A percentile compares a stretch with the other conserved stretches of the same genome.
phyloP scores from a whole-genome alignment of 2,888 invertebrate genomes.

The Hemaris fuciformis region DNA sequence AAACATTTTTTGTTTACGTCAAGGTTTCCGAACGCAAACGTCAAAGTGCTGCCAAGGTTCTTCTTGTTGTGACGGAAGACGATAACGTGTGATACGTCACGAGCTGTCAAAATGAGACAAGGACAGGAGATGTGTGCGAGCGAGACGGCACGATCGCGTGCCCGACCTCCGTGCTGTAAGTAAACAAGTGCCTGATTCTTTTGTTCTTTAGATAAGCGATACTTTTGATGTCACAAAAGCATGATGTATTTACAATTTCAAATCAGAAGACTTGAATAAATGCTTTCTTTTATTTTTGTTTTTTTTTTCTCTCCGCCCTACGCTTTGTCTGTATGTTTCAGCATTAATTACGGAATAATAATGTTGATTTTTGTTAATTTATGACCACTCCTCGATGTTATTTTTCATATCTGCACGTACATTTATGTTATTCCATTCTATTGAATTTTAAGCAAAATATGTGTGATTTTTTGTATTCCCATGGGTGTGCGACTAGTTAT shows the following conservation, averaged over 20 bases:
- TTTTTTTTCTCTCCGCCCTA: neutral
- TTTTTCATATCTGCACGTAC: no score
- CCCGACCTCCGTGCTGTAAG: conserved; percentile 34
- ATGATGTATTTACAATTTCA: conserved; percentile 12
- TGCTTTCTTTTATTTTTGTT: conserved; percentile 16
- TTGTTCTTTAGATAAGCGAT: conserved; percentile 13
- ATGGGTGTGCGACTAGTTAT: no score
- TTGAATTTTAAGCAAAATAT: no score
- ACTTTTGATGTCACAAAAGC: conserved; percentile 24
- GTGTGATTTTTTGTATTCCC: no score
- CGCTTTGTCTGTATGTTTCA: neutral
- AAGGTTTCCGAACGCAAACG: conserved; percentile 12
- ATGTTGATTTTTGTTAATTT: neutral
- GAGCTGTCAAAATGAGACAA: conserved; percentile 70
- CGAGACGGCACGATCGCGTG: conserved; percentile 30
- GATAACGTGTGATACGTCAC: conserved; percentile 48
- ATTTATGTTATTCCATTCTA: no score
- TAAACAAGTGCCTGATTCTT: conserved; percentile 25
- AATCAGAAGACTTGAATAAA: conserved; percentile 10
- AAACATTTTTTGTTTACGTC: conserved; percentile 10
- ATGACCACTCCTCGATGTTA: neutral
- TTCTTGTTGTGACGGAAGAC: conserved; percentile 33
- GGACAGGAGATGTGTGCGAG: conserved; percentile 45
- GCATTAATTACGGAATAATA: neutral
- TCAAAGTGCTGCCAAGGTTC: conserved; percentile 22